Conservation (phyloP, 1,140 invertebrate genomes). For the Amyelois transitella region DNA sequence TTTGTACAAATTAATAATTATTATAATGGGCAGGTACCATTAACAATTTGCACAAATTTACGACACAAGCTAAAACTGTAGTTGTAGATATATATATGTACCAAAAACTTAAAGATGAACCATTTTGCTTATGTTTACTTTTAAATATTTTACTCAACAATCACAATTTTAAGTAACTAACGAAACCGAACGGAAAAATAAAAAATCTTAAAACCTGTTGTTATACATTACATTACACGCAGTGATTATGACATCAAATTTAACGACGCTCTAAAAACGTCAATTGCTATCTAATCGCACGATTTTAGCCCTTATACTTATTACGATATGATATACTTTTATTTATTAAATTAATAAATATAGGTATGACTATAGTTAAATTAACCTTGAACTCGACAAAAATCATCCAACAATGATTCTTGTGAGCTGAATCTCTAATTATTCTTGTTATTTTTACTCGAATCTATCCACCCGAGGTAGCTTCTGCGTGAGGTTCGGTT, state of each 20-base stretch:
- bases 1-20: no score
- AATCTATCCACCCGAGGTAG: no score
- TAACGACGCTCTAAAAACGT: background rate
- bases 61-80: no score
- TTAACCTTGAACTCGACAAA: background rate
- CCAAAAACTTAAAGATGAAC: no score
- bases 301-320: background rate
- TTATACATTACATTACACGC: slow-evolving; percentile 26
- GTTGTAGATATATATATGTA: no score
- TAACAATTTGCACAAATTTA: no score
- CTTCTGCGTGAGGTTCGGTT: no score
- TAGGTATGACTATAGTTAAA: background rate
- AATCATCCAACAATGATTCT: no score
- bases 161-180: slow-evolving; percentile 2
- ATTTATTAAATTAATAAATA: background rate
- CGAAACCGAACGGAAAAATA: slow-evolving; percentile 34
- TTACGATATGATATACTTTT: background rate
- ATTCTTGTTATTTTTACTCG: background rate
- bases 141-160: background rate
- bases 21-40: no score
- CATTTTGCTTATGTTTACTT: no score
- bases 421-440: background rate
- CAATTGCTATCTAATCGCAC: background rate
- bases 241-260: slow-evolving; percentile 28
- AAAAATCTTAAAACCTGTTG: slow-evolving; percentile 34